Conservation (phyloP, 2,797 vertebrate genomes). For the Pangasius sanitwongsei region DNA sequence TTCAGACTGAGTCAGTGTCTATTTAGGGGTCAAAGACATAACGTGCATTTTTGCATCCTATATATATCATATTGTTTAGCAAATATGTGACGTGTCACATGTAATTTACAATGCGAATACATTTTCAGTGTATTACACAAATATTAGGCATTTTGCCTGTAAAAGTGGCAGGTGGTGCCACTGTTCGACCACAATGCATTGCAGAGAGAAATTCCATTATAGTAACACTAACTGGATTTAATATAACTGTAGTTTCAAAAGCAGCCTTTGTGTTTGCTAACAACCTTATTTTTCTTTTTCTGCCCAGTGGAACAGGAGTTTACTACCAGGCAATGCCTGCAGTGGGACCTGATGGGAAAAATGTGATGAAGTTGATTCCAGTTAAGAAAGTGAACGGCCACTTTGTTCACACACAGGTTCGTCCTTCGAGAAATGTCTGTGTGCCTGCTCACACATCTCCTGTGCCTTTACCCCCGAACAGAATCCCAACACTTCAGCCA, state of each 20-base stretch:
- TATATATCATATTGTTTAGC: background rate
- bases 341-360: slow-evolving; percentile 70
- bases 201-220: background rate
- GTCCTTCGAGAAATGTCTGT: slow-evolving; percentile 15
- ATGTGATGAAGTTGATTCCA: slow-evolving; percentile 75
- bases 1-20: background rate
- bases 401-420: slow-evolving; percentile 55
- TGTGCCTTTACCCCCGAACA: slow-evolving; percentile 19
- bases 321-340: slow-evolving; percentile 76
- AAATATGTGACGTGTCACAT: background rate
- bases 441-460: slow-evolving; percentile 32
- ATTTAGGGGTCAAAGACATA: background rate
- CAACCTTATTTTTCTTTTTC: slow-evolving; percentile 1
- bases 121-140: background rate
- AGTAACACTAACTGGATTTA: background rate
- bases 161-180: background rate
- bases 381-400: slow-evolving; percentile 68
- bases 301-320: slow-evolving; percentile 65
- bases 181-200: background rate
- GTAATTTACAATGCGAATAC: background rate
- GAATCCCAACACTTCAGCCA: slow-evolving; percentile 41
- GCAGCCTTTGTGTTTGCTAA: background rate
- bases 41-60: background rate
- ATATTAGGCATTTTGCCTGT: background rate
- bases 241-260: background rate